A percentile compares a stretch with the other conserved stretches of the same genome.
Conservation (phyloP, 1,140 invertebrate species). For the Leucophenga varia region DNA sequence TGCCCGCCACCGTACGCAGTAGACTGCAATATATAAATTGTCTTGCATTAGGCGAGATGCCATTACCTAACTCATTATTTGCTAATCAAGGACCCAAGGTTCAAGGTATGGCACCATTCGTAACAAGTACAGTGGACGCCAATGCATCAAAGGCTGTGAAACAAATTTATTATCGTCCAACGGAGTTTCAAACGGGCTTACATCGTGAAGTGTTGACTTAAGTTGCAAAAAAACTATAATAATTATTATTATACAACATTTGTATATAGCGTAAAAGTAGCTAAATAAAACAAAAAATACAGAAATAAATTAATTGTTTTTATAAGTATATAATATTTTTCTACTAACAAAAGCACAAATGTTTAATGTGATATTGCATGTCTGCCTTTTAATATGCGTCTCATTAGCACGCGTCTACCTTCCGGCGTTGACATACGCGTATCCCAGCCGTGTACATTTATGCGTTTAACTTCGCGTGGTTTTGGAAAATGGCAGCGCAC, state of each 20-base stretch:
- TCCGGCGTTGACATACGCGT: conserved; percentile 67
- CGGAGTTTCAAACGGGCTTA: conserved; percentile 15
- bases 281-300: too few relatives aligned
- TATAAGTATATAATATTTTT: conserved; percentile 1
- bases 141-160: conserved; percentile 43
- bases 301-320: conserved; percentile 2
- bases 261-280: too few relatives aligned
- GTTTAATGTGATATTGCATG: conserved; percentile 69
- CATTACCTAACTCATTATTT: conserved; percentile 39
- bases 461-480: conserved; percentile 69
- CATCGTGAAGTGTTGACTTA: too few relatives aligned
- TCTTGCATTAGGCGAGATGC: conserved; percentile 31
- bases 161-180: conserved; percentile 37
- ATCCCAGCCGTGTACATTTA: conserved; percentile 70
- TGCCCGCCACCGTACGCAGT: conserved; percentile 27
- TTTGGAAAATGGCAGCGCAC: conserved; percentile 71
- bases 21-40: conserved; percentile 29
- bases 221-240: not conserved
- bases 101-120: conserved; percentile 31
- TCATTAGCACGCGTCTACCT: conserved; percentile 71
- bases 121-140: conserved; percentile 33
- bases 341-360: conserved; percentile 3
- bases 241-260: conserved; percentile 18
- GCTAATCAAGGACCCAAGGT: conserved; percentile 34
- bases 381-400: conserved; percentile 72